Base-by-base conservation (phyloP, 2,888 invertebrate species). In the Tupiocoris notatus region DNA sequence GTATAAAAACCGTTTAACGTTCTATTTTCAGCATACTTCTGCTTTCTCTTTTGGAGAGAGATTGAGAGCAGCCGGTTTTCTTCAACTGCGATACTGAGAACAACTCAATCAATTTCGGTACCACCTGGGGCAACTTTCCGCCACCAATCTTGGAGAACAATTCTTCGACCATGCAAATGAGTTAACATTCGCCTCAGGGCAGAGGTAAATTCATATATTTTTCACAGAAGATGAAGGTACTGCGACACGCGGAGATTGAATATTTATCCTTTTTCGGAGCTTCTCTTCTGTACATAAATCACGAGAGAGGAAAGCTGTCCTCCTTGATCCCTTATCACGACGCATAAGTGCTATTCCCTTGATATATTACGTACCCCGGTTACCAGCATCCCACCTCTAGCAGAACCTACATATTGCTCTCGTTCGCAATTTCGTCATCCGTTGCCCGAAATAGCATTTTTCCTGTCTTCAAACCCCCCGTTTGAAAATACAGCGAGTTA, bases 261-360 rank as follows among this genome's bases (percentile, higher is more conserved):
- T 59, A 70, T 58, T 70, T 70, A 39, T 39, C 70, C 59, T 70
- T 58, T 57, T 23, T 39, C 25, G n/a, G 65, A 39, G 70, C 70
- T 22, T 18, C 59, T 67, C 54, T 12, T 7, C 39, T 39, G 12
- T 39, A 39, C 70, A 70, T 70, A 70, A 70, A 70, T 70, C 70
- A 59, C 70, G 39, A 39, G 39, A 39, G 12, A 39, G 39, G 39
- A 20, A 20, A 24, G 59, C 70, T 58, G 70, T 68, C 68, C n/a
- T n/a, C 22, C 68, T 57, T 70, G 59, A 70, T 70, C 70, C 59
- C 24, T 24, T 70, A 70, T 70, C 70, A 24, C 39, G 39, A 39
- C 39, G 39, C 70, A 59, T 70, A 70, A 59, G 59, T 70, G 70
- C 70, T 58, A 70, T 59, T 70, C 59, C 25, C 58, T 70, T 70